A percentile compares a stretch with the other conserved stretches of the same genome.
Conservation (phyloP, 1,140 invertebrate genomes). For the Apis cerana region DNA sequence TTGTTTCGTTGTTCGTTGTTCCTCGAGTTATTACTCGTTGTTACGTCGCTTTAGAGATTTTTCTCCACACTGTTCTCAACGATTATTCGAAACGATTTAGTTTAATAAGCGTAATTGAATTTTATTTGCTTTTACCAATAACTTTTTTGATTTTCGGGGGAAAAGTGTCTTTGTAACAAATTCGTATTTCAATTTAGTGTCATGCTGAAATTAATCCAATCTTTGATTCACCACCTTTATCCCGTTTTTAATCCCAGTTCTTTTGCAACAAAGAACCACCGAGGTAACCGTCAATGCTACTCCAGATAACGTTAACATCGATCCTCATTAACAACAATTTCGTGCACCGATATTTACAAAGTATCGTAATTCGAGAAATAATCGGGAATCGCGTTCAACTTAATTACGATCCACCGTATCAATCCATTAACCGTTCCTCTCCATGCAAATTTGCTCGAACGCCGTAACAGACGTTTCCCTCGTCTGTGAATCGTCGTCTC, state of each 20-base stretch:
- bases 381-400: slow-evolving; percentile 44
- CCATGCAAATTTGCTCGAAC: slow-evolving; percentile 46
- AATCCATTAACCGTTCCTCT: slow-evolving; percentile 43
- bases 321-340: slow-evolving; percentile 25
- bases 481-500: slow-evolving; percentile 11
- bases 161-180: too few species aligned
- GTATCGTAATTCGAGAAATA: slow-evolving; percentile 22
- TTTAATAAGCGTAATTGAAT: too few species aligned
- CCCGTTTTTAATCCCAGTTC: too few species aligned
- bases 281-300: neutral
- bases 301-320: neutral
- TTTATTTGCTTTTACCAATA: too few species aligned
- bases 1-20: neutral
- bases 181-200: too few species aligned
- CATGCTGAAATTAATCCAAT: too few species aligned
- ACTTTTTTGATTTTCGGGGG: too few species aligned
- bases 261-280: too few species aligned
- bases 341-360: slow-evolving; percentile 40
- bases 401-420: slow-evolving; percentile 48
- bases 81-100: too few species aligned
- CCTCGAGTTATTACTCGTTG: neutral
- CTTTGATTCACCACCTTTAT: too few species aligned
- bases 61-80: too few species aligned
- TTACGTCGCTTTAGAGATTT: too few species aligned
- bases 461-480: slow-evolving; percentile 35